Evolutionary conservation across 1,140 invertebrate species (phyloP), one percentile per base, ranked within the genome.

Genomic region (Pygmarrhopalites habei): DNA sequence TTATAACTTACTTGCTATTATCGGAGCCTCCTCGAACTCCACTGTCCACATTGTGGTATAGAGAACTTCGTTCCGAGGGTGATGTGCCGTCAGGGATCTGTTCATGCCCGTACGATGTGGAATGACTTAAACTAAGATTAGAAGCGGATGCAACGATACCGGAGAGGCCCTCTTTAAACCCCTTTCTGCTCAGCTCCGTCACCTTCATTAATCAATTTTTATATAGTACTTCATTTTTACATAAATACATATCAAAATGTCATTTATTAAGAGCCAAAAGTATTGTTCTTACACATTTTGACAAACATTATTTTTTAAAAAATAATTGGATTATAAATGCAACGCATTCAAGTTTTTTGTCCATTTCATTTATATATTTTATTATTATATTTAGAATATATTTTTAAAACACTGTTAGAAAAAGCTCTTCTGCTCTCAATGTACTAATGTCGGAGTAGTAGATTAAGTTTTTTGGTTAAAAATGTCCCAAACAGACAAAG

Each of bases 131-230:
- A 51, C 65, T 67, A n/a, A 35, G 47, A 32, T 39, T 63, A 15
- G 69, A 70, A 3, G 58, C 46, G 2, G 69, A 70, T 25, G 60
- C 46, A 4, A 70, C 64, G n/a, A 70, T 65, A 35, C 66, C 62
- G 2, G 69, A 67, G 19, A 70, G 21, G 29, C 65, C 66, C 15
- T 70, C 69, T n/a, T 66, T 65, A 21, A 70, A 35, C 44, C 69
- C 69, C 52, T 70, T 70, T 51, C 49, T 39, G 5, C 53, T 55
- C 39, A 70, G 60, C 51, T 70, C 69, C 46, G 63, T 46, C 1
- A 70, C 65, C 69, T 70, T 21, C 32, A 63, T 19, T 39, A 19
- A 30, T 12, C 23, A 56, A 57, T 28, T n/a, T 25, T 53, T 26
- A 7, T 52, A 46, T 17, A 10, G 35, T 10, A 39, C 17, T 39